Conservation (phyloP, 2,113 vertebrate genomes). For the Ameiurus melas region DNA sequence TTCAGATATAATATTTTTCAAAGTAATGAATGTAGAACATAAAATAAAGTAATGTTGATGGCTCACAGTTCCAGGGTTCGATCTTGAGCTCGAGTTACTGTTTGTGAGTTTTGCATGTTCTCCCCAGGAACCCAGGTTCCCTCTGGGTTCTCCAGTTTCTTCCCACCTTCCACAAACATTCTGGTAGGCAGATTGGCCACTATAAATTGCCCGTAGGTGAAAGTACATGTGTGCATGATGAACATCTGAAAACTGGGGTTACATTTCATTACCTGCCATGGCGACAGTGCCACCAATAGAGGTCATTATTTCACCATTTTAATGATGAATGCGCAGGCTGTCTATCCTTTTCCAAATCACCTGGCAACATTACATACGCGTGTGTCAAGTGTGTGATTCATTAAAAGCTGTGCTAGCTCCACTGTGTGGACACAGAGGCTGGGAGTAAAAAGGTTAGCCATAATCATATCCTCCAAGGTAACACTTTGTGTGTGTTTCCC, state of each 20-base stretch:
- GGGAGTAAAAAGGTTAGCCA: slow-evolving; percentile 7
- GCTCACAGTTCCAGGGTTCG: not conserved
- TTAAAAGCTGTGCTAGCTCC: slow-evolving; percentile 9
- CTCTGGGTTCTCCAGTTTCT: not conserved
- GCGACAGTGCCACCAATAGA: slow-evolving; percentile 23
- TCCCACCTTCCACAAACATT: not conserved
- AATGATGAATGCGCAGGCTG: not conserved
- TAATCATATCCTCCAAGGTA: slow-evolving; percentile 15
- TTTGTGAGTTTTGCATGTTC: not conserved
- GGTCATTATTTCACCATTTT: slow-evolving; percentile 13
- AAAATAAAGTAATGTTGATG: not conserved
- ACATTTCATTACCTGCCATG: not conserved
- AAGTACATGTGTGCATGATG: not conserved
- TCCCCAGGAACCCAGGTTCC: not conserved
- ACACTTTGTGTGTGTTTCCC: slow-evolving; percentile 49
- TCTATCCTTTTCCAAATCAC: not conserved
- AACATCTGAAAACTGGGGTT: not conserved
- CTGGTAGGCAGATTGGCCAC: not conserved
- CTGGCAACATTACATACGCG: not conserved
- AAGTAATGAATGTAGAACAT: not conserved
- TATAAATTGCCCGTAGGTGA: not conserved
- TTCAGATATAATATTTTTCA: not conserved
- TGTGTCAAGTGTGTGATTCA: slow-evolving; percentile 14
- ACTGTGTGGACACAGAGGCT: not conserved
- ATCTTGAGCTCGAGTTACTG: not conserved